Percentiles rank a stretch among this genome's conserved stretches.
Conservation (phyloP, 2,888 invertebrate species). For the Aquatica leii region DNA sequence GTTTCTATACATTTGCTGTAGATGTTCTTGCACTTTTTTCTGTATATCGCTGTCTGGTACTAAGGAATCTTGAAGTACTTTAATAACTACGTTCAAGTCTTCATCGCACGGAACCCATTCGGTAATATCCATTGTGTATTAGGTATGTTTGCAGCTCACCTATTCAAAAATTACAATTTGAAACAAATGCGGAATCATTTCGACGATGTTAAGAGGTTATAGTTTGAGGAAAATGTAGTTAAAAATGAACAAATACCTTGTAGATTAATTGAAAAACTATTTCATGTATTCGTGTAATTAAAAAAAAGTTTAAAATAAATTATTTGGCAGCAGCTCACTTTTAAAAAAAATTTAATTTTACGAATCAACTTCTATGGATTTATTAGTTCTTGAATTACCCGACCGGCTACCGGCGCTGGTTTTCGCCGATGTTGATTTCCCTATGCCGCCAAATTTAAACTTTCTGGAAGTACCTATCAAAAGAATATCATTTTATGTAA, state of each 20-base stretch:
- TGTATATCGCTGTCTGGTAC: slow-evolving; percentile 96
- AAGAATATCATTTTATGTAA: no score
- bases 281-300: neutral
- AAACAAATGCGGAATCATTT: slow-evolving; percentile 2
- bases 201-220: slow-evolving; percentile 4
- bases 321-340: neutral
- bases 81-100: slow-evolving; percentile 93
- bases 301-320: slow-evolving; percentile 6
- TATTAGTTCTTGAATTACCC: no score
- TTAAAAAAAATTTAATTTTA: no score
- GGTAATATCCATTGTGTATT: slow-evolving; percentile 61
- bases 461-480: no score
- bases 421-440: no score
- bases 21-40: slow-evolving; percentile 96
- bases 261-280: neutral
- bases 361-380: no score
- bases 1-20: slow-evolving; percentile 95
- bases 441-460: no score
- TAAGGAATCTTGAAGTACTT: slow-evolving; percentile 96
- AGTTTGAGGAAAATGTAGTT: neutral
- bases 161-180: slow-evolving; percentile 27
- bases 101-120: slow-evolving; percentile 96
- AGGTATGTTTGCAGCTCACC: slow-evolving; percentile 16
- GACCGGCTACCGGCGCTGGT: no score
- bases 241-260: neutral